Percentiles rank a stretch among this genome's conserved stretches.
These are phyloP conservation scores for Salvelinus sp. DNA, from an alignment of 2,113 vertebrate genomes.

Conservation along the genomic window DNA sequence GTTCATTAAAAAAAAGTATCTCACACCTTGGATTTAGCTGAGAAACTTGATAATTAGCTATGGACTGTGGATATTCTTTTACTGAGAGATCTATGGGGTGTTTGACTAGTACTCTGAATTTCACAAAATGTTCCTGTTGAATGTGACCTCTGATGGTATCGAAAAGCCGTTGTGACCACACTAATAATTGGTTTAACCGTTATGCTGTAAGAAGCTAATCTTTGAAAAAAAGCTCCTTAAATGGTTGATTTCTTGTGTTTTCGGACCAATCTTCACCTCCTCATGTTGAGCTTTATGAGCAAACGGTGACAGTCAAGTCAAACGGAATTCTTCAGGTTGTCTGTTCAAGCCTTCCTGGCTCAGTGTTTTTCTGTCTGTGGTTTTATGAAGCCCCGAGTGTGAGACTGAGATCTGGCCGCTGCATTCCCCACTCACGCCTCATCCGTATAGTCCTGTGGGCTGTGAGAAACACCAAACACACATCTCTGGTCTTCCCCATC, in stretches of 20 bases:
- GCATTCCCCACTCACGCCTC: not conserved
- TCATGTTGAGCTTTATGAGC: slow-evolving; percentile 52
- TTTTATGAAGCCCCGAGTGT: slow-evolving; percentile 18
- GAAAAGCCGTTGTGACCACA: not conserved
- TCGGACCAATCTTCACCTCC: slow-evolving; percentile 17
- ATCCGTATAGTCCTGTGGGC: not conserved
- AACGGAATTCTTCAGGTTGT: slow-evolving; percentile 49
- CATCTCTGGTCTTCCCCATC: not conserved
- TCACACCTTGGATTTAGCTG: not conserved
- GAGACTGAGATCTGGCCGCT: slow-evolving; percentile 23
- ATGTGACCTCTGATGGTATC: not conserved
- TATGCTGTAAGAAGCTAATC: not conserved
- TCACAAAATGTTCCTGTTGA: not conserved
- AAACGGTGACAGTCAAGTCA: slow-evolving; percentile 41
- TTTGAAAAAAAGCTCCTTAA: not conserved
- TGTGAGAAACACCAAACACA: not conserved
- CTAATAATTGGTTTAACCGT: not conserved
- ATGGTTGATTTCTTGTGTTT: not conserved
- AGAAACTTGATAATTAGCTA: not conserved
- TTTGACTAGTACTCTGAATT: no score
- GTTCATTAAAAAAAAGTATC: not conserved
- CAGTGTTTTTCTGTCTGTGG: slow-evolving; percentile 15
- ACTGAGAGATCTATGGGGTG: not conserved
- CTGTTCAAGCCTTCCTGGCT: slow-evolving; percentile 22
- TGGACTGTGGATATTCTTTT: not conserved